Percentiles rank a stretch among this genome's conserved stretches.
phyloP scores from a whole-genome alignment of 2,797 vertebrate species.

The Dendrocincla fuliginosa region DNA sequence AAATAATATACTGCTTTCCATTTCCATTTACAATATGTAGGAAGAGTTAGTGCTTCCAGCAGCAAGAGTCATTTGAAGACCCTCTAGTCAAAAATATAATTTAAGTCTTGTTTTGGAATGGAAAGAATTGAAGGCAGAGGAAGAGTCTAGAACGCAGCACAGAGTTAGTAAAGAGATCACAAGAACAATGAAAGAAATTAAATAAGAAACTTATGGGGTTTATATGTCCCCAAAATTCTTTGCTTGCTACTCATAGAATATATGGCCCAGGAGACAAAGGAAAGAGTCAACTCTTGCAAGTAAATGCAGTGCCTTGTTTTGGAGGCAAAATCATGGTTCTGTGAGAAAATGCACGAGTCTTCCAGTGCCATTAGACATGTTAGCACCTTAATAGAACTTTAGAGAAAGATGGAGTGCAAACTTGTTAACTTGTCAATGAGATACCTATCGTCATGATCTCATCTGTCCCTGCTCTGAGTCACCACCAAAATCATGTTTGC shows the following conservation, averaged over 20 bases:
- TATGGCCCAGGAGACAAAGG: background rate
- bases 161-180: background rate
- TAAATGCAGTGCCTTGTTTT: background rate
- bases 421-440: background rate
- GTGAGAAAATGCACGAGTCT: background rate
- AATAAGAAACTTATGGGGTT: rapidly evolving
- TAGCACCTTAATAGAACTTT: background rate
- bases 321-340: background rate
- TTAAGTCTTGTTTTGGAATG: background rate
- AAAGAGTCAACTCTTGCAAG: background rate
- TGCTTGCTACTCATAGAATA: background rate
- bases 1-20: background rate
- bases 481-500: background rate
- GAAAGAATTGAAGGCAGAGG: background rate
- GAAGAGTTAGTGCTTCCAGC: background rate
- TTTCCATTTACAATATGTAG: background rate
- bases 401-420: background rate
- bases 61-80: background rate
- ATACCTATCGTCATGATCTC: background rate
- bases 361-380: background rate
- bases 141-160: background rate
- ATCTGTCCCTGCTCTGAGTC: background rate
- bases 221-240: background rate
- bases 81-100: background rate
- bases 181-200: background rate